Evolutionary conservation across 2,113 vertebrate species (phyloP), one percentile per base, ranked within the genome.

Genomic region (Procavia capensis): DNA sequence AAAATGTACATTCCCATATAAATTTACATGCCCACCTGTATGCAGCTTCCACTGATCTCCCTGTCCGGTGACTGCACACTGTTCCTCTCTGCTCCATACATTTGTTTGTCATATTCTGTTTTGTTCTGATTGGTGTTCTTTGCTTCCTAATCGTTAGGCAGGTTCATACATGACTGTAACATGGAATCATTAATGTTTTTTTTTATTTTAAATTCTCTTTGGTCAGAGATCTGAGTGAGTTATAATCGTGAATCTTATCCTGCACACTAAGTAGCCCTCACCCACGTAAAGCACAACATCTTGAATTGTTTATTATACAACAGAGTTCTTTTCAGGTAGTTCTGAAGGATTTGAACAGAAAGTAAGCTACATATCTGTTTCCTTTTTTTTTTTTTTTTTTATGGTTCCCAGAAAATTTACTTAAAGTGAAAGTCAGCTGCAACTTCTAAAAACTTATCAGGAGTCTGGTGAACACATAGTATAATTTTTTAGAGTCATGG

Each of bases 401-500:
- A n/a, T n/a, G n/a, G n/a, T n/a, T 4, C 47, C 43, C 82, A 93
- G 95, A 96, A 91, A 92, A 96, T 87, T 95, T 81, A 94, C 96
- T 97, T 90, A 92, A 95, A 90, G 94, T 95, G 76, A 97, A 98
- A 97, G 85, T 97, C 95, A 97, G 85, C 86, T 85, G 83, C 90
- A 91, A 0, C 75, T 88, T 92, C 93, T 97, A 97, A 97, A 97
- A 96, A 97, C 68, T 95, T 97, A 88, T 41, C 3, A 22, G 93
- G 86, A 97, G 59, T 86, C 88, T 98, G 85, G 95, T 92, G 94
- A 96, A 96, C 95, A 98, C 91, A 96, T 83, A 96, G 92, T 94
- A 47, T 95, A 97, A 97, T 98, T 96, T 97, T 94, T 97, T 96
- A 97, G 95, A 97, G 97, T 96, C 94, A 90, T 95, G 96, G 96